A percentile compares a stretch with the other conserved stretches of the same genome.
Evolutionary conservation across 2,888 invertebrate genomes (phyloP).

Genomic region (Diarsia brunnea): DNA sequence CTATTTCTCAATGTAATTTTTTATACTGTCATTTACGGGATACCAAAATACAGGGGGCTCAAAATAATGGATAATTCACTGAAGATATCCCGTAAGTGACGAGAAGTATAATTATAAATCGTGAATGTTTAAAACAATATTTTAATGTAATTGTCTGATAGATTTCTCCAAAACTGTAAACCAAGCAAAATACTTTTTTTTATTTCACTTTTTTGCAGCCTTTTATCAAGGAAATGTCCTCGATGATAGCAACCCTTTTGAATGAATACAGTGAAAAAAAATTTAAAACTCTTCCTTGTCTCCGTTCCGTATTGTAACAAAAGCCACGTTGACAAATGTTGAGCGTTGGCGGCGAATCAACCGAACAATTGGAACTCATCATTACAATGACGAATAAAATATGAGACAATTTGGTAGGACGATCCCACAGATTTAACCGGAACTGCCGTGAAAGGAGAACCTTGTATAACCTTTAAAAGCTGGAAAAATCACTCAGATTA

Average conservation of each 20-base stretch:
- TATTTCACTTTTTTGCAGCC: too few species aligned
- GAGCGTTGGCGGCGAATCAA: slow-evolving; percentile 20
- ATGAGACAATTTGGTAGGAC: slow-evolving; percentile 41
- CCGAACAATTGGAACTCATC: slow-evolving; percentile 57
- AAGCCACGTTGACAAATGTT: slow-evolving; percentile 35
- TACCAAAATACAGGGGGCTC: too few species aligned
- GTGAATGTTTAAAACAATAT: background rate
- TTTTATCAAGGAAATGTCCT: background rate
- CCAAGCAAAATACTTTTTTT: too few species aligned
- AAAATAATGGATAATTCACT: too few species aligned
- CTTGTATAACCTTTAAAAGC: background rate
- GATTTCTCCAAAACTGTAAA: too few species aligned
- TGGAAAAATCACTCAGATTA: background rate
- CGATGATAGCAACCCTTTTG: background rate
- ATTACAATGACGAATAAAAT: slow-evolving; percentile 52
- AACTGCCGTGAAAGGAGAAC: background rate
- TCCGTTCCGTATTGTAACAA: slow-evolving; percentile 23
- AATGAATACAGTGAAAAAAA: slow-evolving; percentile 5
- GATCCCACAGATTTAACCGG: slow-evolving; percentile 25
- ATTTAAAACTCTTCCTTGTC: background rate
- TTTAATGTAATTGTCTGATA: background rate
- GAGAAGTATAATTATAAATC: too few species aligned
- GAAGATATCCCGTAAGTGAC: too few species aligned
- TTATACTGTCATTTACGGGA: too few species aligned
- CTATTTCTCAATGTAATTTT: too few species aligned